These are phyloP conservation scores for Shargacucullia verbasci DNA, from an alignment of 2,888 invertebrate genomes.

Conservation along the genomic window DNA sequence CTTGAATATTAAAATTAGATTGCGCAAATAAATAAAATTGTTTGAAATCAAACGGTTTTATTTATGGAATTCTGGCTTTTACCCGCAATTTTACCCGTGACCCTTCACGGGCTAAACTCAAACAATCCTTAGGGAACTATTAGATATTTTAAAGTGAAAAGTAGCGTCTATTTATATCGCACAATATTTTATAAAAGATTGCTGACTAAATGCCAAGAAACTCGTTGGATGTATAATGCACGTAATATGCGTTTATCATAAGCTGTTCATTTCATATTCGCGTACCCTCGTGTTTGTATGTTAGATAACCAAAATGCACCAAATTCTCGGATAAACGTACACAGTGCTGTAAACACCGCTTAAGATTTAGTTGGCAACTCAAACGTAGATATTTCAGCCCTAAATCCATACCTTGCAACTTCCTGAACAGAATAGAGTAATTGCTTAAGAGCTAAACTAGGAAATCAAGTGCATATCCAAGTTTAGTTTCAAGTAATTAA, in stretches of 20 bases:
- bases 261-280: conserved; percentile 1
- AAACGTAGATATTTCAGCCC: conserved; percentile 47
- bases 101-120: too few species aligned
- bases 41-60: conserved; percentile 25
- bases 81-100: background rate
- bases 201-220: too few species aligned
- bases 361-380: conserved; percentile 41
- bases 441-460: conserved; percentile 66
- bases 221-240: too few species aligned
- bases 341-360: conserved; percentile 25
- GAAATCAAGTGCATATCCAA: conserved; percentile 68
- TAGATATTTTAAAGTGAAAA: conserved; percentile 15
- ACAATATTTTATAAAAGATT: too few species aligned
- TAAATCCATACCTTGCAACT: conserved; percentile 46
- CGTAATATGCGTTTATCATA: background rate
- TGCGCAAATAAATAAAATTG: conserved; percentile 10
- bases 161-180: background rate
- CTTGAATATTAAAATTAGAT: conserved; percentile 21
- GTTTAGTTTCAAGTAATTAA: conserved; percentile 68
- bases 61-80: conserved; percentile 10
- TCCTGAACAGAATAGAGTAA: conserved; percentile 63
- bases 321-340: conserved; percentile 13
- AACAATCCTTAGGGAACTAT: conserved; percentile 13
- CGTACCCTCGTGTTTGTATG: background rate
- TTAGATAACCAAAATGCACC: conserved; percentile 19